Percentiles rank a stretch among this genome's conserved stretches.
phyloP scores from a whole-genome alignment of 2,797 vertebrate genomes.

The Coracias cyanogaster region DNA sequence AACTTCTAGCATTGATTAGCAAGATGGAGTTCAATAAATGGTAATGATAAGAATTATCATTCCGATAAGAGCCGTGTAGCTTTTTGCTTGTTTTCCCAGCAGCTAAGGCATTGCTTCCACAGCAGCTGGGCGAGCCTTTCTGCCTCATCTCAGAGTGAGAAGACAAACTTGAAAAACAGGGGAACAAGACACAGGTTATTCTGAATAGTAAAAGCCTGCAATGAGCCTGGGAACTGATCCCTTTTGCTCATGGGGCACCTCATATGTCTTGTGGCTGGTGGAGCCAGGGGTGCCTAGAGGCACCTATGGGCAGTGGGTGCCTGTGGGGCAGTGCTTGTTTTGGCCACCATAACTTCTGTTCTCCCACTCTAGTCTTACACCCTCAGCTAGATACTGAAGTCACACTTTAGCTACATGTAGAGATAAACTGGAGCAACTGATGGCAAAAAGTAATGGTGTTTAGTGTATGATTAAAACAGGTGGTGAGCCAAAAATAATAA shows the following conservation, averaged over 20 bases:
- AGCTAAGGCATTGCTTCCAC: neutral
- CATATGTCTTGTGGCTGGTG: neutral
- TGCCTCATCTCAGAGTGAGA: neutral
- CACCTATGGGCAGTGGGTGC: neutral
- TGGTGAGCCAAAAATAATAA: neutral
- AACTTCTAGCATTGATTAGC: neutral
- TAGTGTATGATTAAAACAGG: neutral
- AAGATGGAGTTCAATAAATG: neutral
- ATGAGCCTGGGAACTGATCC: neutral
- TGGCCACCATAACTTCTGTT: neutral
- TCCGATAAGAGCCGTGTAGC: neutral
- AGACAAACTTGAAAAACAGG: conserved; percentile 36
- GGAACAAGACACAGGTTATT: neutral
- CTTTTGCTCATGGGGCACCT: neutral
- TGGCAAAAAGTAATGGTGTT: neutral
- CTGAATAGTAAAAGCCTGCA: neutral
- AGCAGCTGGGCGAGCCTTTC: neutral
- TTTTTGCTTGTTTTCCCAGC: neutral
- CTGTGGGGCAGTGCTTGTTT: neutral
- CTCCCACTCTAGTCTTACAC: neutral
- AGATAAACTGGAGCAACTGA: neutral
- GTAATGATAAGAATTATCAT: neutral
- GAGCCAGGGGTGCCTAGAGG: neutral
- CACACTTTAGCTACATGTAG: neutral
- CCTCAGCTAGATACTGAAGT: neutral